Conservation (phyloP, 30 jellyfish, hydroid and myxozoan genomes). For the Aurelia sp. region DNA sequence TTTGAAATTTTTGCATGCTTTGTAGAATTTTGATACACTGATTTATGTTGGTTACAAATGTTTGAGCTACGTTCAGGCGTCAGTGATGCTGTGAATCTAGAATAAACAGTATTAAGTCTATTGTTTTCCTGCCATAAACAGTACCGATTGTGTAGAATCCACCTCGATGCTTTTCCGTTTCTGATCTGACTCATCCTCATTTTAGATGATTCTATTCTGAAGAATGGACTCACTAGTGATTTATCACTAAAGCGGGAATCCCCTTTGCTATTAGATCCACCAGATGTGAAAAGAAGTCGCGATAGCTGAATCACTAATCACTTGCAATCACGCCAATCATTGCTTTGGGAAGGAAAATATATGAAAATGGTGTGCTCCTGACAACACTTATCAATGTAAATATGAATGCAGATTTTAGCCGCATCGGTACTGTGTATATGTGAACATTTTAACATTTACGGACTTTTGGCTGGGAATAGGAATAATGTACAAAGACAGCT, state of each 20-base stretch:
- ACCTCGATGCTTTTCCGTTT: neutral
- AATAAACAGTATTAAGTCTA: too few species aligned
- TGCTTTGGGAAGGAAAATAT: too few species aligned
- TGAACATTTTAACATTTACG: too few species aligned
- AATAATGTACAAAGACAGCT: too few species aligned
- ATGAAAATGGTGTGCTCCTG: slow-evolving; percentile 4
- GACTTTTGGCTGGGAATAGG: too few species aligned
- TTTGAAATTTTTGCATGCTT: too few species aligned
- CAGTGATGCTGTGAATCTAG: too few species aligned
- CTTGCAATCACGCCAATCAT: too few species aligned
- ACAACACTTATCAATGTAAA: slow-evolving; percentile 17
- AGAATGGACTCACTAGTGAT: slow-evolving; percentile 44
- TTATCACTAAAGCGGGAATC: slow-evolving; percentile 61
- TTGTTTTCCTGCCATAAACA: neutral
- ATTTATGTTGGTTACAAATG: too few species aligned
- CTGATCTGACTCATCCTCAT: neutral
- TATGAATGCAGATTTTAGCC: slow-evolving; percentile 24
- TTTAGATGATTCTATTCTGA: slow-evolving; percentile 39
- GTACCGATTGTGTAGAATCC: neutral
- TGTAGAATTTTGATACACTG: too few species aligned
- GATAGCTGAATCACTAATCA: slow-evolving; percentile 20
- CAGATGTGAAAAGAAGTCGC: slow-evolving; percentile 49
- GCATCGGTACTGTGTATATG: slow-evolving; percentile 2
- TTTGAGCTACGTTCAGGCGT: too few species aligned
- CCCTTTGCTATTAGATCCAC: slow-evolving; percentile 47